Conservation (phyloP, 2,888 invertebrate species). For the Synergus gifuensis region DNA sequence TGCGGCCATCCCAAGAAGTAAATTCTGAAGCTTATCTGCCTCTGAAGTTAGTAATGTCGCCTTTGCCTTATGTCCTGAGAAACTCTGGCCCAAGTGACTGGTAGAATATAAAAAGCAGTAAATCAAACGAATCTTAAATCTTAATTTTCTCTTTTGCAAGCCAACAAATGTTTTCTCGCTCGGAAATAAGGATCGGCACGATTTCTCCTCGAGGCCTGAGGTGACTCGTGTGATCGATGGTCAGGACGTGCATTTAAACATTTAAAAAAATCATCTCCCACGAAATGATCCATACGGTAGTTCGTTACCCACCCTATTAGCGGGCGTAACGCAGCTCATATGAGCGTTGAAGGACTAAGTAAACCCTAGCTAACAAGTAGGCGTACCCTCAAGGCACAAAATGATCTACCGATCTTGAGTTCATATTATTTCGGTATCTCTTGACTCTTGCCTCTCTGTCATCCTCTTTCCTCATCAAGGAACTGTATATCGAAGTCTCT, state of each 20-base stretch:
- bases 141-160: conserved; percentile 22
- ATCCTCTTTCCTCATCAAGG: conserved; percentile 27
- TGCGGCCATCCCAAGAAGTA: background rate
- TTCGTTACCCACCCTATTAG: conserved; percentile 76
- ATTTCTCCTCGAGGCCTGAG: conserved; percentile 33
- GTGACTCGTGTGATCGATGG: conserved; percentile 50
- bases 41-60: too few species aligned
- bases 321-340: conserved; percentile 75
- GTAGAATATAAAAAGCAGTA: background rate
- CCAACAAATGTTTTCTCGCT: conserved; percentile 40
- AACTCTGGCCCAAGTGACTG: background rate
- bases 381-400: conserved; percentile 71
- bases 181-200: background rate
- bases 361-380: conserved; percentile 76
- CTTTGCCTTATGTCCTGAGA: background rate
- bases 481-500: conserved; percentile 22
- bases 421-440: conserved; percentile 62
- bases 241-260: conserved; percentile 33
- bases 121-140: background rate
- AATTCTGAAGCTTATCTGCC: background rate
- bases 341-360: conserved; percentile 71
- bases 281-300: conserved; percentile 67
- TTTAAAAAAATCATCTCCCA: conserved; percentile 40
- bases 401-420: conserved; percentile 75
- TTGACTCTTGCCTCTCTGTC: conserved; percentile 48